These are phyloP conservation scores for Platysternon megacephalum DNA, from an alignment of 2,113 vertebrate species.

Conservation along the genomic window DNA sequence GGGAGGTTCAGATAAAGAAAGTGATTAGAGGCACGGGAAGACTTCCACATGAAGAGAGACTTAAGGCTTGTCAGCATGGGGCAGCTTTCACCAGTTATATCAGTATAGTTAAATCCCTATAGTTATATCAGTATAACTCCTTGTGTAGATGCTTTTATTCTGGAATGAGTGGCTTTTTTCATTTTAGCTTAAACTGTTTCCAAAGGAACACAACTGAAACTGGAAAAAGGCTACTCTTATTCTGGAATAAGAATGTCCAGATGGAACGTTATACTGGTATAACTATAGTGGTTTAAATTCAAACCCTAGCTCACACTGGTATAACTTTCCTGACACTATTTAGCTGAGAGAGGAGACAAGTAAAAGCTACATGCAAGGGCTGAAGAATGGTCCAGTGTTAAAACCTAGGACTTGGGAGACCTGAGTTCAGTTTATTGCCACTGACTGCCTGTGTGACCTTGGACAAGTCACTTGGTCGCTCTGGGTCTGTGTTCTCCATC, in stretches of 20 bases:
- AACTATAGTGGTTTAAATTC: not conserved
- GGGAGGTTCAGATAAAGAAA: not conserved
- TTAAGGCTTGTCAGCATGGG: not conserved
- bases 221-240: not conserved
- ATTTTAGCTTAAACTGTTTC: not conserved
- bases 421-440: not conserved
- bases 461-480: too few relatives aligned
- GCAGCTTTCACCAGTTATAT: too few relatives aligned
- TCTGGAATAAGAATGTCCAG: not conserved
- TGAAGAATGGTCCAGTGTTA: not conserved
- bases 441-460: not conserved
- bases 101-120: not conserved
- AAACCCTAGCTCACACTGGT: not conserved
- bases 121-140: not conserved
- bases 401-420: not conserved
- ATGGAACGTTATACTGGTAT: not conserved
- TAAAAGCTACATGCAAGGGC: not conserved
- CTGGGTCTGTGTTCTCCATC: not conserved
- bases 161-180: not conserved
- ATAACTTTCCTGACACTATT: not conserved
- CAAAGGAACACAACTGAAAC: not conserved
- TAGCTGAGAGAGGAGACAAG: not conserved
- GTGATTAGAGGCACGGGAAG: not conserved
- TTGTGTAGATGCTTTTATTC: not conserved
- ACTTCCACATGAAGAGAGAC: not conserved